Percentiles rank a stretch among this genome's conserved stretches.
Evolutionary conservation across 2,797 vertebrate genomes (phyloP).

Genomic region (Esox masquinongy): DNA sequence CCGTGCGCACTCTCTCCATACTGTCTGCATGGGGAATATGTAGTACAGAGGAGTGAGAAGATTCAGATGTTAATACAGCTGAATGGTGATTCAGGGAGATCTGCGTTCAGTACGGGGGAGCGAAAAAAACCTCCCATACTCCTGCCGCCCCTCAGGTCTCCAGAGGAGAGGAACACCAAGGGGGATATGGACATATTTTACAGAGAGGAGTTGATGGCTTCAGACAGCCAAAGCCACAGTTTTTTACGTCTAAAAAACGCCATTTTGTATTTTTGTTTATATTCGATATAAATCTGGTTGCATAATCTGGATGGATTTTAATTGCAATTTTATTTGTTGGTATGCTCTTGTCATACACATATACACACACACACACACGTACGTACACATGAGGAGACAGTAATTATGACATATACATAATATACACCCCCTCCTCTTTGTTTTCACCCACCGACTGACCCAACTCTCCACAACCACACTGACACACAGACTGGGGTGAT

Average conservation of each 20-base stretch:
- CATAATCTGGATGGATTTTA: conserved; percentile 57
- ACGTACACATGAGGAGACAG: conserved; percentile 32
- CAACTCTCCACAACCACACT: conserved; percentile 46
- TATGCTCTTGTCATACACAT: neutral
- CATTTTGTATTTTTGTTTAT: conserved; percentile 50
- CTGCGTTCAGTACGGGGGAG: neutral
- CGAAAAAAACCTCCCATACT: neutral
- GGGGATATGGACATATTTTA: neutral
- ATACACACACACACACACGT: neutral
- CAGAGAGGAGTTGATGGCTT: conserved; percentile 41
- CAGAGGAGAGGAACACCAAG: neutral
- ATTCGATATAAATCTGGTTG: conserved; percentile 44
- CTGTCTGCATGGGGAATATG: neutral
- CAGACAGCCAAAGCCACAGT: conserved; percentile 55
- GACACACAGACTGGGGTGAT: conserved; percentile 53
- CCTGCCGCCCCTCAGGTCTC: neutral
- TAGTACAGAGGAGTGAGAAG: conserved; percentile 11
- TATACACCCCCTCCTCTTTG: conserved; percentile 46
- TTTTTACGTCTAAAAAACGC: conserved; percentile 42
- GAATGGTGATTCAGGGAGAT: neutral
- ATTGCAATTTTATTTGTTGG: conserved; percentile 16
- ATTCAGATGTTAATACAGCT: conserved; percentile 8
- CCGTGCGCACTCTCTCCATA: neutral
- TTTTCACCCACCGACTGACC: conserved; percentile 63
- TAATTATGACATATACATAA: conserved; percentile 66